phyloP scores from a whole-genome alignment of 2,888 invertebrate genomes.

The Drosophila buzzatii region DNA sequence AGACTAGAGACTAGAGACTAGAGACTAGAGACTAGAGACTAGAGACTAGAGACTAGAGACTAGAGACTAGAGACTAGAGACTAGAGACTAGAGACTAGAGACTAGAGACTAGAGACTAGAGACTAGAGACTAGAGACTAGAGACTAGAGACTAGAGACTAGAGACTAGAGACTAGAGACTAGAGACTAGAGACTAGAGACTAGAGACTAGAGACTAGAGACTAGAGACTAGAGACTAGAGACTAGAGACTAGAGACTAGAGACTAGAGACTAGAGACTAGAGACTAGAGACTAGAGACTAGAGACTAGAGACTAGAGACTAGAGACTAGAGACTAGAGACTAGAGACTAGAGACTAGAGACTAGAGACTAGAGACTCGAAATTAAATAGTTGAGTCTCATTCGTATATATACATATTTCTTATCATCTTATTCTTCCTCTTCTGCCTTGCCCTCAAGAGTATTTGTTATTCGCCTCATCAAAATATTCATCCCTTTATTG shows the following conservation, averaged over 20 bases:
- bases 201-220: constrained; percentile 1
- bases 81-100: constrained; percentile 3
- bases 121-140: constrained; percentile 4
- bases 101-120: constrained; percentile 1
- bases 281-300: neutral
- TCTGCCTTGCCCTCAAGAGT: neutral
- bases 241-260: neutral
- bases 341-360: neutral
- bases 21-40: constrained; percentile 2
- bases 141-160: constrained; percentile 3
- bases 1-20: constrained; percentile 2
- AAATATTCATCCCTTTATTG: neutral
- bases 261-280: neutral
- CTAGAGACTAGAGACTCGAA: neutral
- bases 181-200: neutral
- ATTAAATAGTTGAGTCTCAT: neutral
- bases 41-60: neutral
- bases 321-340: no score
- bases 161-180: neutral
- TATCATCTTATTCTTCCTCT: no score
- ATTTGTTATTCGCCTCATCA: neutral
- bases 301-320: neutral
- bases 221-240: constrained; percentile 1
- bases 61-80: constrained; percentile 3
- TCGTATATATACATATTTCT: no score